A percentile compares a stretch with the other conserved stretches of the same genome.
These are phyloP conservation scores for Ptychoptera contaminata DNA, from an alignment of 2,888 invertebrate species.

Conservation along the genomic window DNA sequence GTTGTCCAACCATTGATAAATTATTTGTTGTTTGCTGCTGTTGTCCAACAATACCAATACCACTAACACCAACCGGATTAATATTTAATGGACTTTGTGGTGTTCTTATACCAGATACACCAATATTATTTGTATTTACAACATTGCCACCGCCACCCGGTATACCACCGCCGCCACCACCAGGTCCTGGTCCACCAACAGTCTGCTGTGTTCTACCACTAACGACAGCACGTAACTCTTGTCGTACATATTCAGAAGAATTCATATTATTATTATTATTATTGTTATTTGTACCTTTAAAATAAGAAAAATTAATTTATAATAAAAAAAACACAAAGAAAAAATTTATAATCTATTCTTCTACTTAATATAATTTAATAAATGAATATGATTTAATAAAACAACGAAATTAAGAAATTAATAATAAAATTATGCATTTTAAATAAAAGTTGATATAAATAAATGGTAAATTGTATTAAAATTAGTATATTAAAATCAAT, in stretches of 20 bases:
- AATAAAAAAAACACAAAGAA: no score
- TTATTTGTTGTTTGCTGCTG: conserved; percentile 9
- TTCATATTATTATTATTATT: conserved; percentile 40
- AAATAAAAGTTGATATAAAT: no score
- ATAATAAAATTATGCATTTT: no score
- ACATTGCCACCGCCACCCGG: conserved; percentile 3
- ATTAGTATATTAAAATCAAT: no score
- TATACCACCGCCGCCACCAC: conserved; percentile 16
- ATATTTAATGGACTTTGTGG: conserved; percentile 29
- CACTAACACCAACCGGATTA: conserved; percentile 18
- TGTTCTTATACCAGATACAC: conserved; percentile 18
- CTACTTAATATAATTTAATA: conserved; percentile 3
- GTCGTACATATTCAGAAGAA: conserved; percentile 78
- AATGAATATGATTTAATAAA: no score
- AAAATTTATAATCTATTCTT: no score
- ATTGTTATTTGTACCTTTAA: no score
- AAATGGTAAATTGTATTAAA: no score
- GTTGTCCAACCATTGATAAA: background rate
- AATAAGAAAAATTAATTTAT: no score
- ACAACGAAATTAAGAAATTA: no score
- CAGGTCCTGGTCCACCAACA: conserved; percentile 15
- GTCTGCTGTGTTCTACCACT: conserved; percentile 56
- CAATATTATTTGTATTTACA: background rate
- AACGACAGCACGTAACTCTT: conserved; percentile 78
- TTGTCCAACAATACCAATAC: conserved; percentile 8